Conservation (phyloP, 2,113 vertebrate genomes). For the Reinhardtius hippoglossoides region DNA sequence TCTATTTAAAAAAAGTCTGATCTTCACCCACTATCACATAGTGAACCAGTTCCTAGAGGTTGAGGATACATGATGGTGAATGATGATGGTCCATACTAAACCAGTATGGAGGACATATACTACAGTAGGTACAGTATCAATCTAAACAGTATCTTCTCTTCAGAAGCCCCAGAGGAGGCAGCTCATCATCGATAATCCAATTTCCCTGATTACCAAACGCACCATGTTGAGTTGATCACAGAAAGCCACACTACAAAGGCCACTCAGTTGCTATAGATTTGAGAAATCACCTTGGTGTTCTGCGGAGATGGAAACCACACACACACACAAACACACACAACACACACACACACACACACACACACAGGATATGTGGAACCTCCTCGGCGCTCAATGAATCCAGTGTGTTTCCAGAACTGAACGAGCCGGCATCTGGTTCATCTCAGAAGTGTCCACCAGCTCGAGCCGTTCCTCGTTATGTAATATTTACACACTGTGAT, state of each 20-base stretch:
- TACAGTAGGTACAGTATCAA: too few species aligned
- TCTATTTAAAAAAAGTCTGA: too few species aligned
- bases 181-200: background rate
- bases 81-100: too few species aligned
- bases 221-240: slow-evolving; percentile 6
- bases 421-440: slow-evolving; percentile 63
- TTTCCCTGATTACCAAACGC: slow-evolving; percentile 8
- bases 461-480: slow-evolving; percentile 34
- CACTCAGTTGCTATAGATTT: slow-evolving; percentile 12
- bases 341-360: slow-evolving; percentile 30
- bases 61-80: too few species aligned
- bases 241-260: slow-evolving; percentile 24
- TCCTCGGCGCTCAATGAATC: slow-evolving; percentile 45
- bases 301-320: slow-evolving; percentile 29
- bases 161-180: background rate
- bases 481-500: slow-evolving; percentile 59
- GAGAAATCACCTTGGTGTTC: slow-evolving; percentile 24
- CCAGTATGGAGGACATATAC: too few species aligned
- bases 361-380: slow-evolving; percentile 9
- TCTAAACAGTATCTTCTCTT: too few species aligned
- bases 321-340: slow-evolving; percentile 24
- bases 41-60: too few species aligned
- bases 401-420: slow-evolving; percentile 50
- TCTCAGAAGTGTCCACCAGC: slow-evolving; percentile 54
- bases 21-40: too few species aligned